A percentile compares a stretch with the other conserved stretches of the same genome.
Conservation (phyloP, 2,888 invertebrate genomes). For the Drymonia ruficornis region DNA sequence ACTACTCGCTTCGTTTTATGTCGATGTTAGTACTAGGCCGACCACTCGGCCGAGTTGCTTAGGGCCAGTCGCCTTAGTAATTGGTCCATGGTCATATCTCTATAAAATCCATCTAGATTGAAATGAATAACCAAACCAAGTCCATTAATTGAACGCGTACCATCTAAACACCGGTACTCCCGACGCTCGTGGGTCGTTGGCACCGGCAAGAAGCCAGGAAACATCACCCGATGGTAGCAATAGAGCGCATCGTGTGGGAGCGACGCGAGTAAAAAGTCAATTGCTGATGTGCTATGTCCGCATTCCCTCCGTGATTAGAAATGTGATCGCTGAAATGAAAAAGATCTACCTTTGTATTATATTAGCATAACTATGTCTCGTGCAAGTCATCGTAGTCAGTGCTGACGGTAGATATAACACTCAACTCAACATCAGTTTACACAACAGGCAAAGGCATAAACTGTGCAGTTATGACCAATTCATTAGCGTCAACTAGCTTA, state of each 20-base stretch:
- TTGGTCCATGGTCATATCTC: too few relatives aligned
- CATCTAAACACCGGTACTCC: not conserved
- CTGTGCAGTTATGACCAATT: too few relatives aligned
- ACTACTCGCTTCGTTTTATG: too few relatives aligned
- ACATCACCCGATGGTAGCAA: conserved; percentile 15
- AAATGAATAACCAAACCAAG: not conserved
- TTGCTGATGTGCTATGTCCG: conserved; percentile 4
- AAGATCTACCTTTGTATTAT: not conserved
- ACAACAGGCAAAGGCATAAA: too few relatives aligned
- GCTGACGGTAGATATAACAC: too few relatives aligned
- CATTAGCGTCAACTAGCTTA: too few relatives aligned
- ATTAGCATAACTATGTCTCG: not conserved
- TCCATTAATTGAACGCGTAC: not conserved
- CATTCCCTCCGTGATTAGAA: conserved; percentile 7
- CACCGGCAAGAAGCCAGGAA: conserved; percentile 46
- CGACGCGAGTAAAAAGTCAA: not conserved
- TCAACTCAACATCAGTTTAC: too few relatives aligned
- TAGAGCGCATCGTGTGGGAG: conserved; percentile 3
- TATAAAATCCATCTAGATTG: not conserved
- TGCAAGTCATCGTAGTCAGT: not conserved
- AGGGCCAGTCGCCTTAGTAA: too few relatives aligned
- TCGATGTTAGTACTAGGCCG: too few relatives aligned
- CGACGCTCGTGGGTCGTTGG: conserved; percentile 37
- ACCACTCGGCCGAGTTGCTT: too few relatives aligned
- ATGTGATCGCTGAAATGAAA: not conserved